Base-by-base conservation (phyloP, 2,888 invertebrate genomes). In the Iselma pallidipennis region DNA sequence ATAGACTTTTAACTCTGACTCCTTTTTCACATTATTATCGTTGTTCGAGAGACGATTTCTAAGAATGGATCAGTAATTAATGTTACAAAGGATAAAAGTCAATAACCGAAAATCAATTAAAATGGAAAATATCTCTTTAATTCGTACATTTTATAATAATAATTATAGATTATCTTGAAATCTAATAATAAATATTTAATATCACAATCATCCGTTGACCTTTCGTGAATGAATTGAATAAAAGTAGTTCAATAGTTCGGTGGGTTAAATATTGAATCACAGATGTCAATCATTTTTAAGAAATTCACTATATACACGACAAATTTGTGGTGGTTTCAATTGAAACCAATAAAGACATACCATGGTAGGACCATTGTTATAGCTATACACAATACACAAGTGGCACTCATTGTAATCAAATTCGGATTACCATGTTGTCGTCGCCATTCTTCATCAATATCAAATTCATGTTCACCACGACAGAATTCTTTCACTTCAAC, bases 401-500 rank as follows among this genome's bases (percentile, higher is more conserved):
- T 84, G 64, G 85, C 80, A 61, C 84, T 82, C 81, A 84, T 83
- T 25, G 82, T 81, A 56, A 84, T 63, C 7, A 82, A 76, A 60
- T 80, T 81, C 71, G 55, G 67, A 57, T 62, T 64, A 42, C 63
- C 51, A 37, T 37, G 16, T 37, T 58, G 50, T 72, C 70, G 16
- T 37, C 57, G 50, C 73, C 70, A 80, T 50, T 83, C 81, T 26
- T 76, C 72, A 53, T 82, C 82, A 29, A 12, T 29, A 55, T 79
- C 77, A 56, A 77, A 67, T 74, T 84, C 83, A 69, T 84, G 82
- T 50, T 83, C 83, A 57, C 81, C 79, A 51, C 83, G 78, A 67
- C 81, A 81, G 77, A 83, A 85, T 71, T 86, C 86, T 45, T 82
- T 80, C 9, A 86, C 82, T 68, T 85, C 84, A 6, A 85, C 85